Conservation (phyloP, 2,888 invertebrate genomes). For the Amphimallon solstitiale region DNA sequence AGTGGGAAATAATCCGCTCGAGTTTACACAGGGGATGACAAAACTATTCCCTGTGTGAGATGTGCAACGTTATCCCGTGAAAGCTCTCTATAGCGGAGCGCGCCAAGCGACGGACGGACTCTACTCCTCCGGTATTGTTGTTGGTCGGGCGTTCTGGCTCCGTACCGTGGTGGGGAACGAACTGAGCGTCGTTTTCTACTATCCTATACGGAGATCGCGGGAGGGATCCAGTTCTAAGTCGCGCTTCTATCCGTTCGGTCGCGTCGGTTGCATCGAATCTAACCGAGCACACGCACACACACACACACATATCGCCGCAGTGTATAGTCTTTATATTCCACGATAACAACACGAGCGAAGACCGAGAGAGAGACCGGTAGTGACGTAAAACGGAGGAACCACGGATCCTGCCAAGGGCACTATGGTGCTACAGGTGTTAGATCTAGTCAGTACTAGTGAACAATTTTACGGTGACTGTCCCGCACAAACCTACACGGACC, state of each 20-base stretch:
- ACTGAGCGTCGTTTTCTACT: conserved; percentile 31
- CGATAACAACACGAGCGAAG: not conserved
- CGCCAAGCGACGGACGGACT: conserved; percentile 2
- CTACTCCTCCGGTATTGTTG: conserved; percentile 31
- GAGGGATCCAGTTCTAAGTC: conserved; percentile 39
- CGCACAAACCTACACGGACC: conserved; percentile 58
- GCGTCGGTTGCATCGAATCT: conserved; percentile 36
- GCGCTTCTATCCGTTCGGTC: conserved; percentile 49
- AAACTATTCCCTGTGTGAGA: conserved; percentile 2
- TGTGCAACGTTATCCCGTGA: not conserved
- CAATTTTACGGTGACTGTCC: conserved; percentile 77
- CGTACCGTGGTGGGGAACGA: conserved; percentile 31
- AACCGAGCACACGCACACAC: not conserved
- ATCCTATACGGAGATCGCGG: conserved; percentile 34
- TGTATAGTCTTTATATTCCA: too few relatives aligned
- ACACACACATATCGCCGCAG: too few relatives aligned
- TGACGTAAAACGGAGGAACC: conserved; percentile 55
- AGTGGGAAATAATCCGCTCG: too few relatives aligned
- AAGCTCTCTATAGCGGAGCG: conserved; percentile 13
- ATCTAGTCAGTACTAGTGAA: conserved; percentile 71
- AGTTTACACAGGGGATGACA: too few relatives aligned
- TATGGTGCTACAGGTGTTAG: conserved; percentile 82
- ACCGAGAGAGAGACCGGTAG: conserved; percentile 48
- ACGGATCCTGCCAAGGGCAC: conserved; percentile 68
- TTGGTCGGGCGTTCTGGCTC: conserved; percentile 30